Conservation (phyloP, 2,113 vertebrate genomes). For the Vulpes lagopus region DNA sequence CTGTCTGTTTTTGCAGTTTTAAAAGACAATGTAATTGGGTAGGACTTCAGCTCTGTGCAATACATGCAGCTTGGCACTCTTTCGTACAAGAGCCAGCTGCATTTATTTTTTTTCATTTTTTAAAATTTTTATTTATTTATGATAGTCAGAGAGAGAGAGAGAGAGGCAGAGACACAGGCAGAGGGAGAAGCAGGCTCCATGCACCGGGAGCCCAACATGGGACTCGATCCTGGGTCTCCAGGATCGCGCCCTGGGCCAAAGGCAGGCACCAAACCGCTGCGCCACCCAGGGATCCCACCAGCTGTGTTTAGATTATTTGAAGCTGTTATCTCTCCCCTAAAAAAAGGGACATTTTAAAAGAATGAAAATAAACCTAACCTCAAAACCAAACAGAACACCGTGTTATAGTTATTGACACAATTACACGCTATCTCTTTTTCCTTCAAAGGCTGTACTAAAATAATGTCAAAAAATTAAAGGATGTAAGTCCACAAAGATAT, state of each 20-base stretch:
- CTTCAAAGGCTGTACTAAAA: not conserved
- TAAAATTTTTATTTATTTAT: too few species aligned
- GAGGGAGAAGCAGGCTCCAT: too few species aligned
- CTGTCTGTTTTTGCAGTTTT: not conserved
- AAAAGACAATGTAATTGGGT: not conserved
- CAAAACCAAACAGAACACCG: not conserved
- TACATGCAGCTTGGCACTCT: not conserved
- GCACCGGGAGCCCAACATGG: too few species aligned
- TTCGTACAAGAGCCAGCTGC: not conserved
- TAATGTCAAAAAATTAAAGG: not conserved
- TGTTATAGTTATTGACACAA: not conserved
- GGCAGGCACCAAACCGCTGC: too few species aligned
- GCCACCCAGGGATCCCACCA: too few species aligned
- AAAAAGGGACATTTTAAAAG: not conserved
- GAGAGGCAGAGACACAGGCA: too few species aligned
- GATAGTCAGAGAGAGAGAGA: too few species aligned
- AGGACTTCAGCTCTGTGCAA: not conserved
- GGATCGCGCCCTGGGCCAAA: too few species aligned
- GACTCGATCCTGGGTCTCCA: too few species aligned
- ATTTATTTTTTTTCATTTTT: not conserved
- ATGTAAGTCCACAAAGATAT: not conserved
- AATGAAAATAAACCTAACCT: not conserved
- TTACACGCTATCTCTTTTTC: not conserved
- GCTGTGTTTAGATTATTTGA: not conserved
- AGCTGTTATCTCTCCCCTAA: not conserved